Evolutionary conservation across 2,113 vertebrate species (phyloP).

Genomic region (Neodon shergylaensis): DNA sequence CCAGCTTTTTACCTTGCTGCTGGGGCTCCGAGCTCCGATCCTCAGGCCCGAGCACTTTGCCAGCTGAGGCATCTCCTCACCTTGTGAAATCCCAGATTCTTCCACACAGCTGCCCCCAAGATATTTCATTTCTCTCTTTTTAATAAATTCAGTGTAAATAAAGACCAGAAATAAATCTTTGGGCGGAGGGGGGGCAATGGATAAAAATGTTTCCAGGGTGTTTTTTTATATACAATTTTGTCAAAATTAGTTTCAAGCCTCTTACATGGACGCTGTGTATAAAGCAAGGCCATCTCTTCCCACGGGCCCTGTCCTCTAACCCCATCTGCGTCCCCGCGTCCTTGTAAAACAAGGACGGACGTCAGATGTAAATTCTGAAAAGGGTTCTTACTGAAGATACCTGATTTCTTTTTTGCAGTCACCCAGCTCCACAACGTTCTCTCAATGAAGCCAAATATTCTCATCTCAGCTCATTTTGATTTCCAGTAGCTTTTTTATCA

Average conservation of each 20-base stretch:
- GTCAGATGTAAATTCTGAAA: slow-evolving; percentile 17
- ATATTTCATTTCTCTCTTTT: background rate
- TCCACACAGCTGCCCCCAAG: background rate
- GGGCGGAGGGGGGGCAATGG: background rate
- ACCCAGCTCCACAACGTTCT: background rate
- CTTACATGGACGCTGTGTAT: background rate
- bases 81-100: background rate
- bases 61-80: too few species aligned
- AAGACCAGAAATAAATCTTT: background rate
- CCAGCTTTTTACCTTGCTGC: background rate
- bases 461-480: slow-evolving; percentile 42
- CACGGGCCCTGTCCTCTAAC: background rate
- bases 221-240: background rate
- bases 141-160: slow-evolving; percentile 19
- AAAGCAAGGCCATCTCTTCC: background rate
- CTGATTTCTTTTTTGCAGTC: background rate
- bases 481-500: slow-evolving; percentile 55
- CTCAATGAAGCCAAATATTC: background rate
- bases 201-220: background rate
- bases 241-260: background rate
- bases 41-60: background rate
- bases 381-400: background rate
- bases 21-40: background rate
- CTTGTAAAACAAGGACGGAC: background rate
- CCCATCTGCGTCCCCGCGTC: background rate